phyloP scores from a whole-genome alignment of 2,113 vertebrate species.

The Tetrax tetrax region DNA sequence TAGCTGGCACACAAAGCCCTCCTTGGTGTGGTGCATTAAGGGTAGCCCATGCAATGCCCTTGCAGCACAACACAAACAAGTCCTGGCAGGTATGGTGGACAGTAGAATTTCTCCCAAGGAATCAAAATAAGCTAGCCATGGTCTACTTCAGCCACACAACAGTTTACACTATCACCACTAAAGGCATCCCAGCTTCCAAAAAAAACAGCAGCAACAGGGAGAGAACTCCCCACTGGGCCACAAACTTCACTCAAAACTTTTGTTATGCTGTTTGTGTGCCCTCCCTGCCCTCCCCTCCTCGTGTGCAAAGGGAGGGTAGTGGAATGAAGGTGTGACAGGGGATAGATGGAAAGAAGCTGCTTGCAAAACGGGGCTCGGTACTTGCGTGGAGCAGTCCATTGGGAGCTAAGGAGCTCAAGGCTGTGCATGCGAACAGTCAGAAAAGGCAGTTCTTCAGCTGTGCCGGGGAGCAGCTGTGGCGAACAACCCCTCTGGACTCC shows the following conservation, averaged over 20 bases:
- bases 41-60: not conserved
- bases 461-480: not conserved
- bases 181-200: not conserved
- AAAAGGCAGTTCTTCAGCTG: not conserved
- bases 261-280: not conserved
- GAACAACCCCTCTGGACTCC: not conserved
- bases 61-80: not conserved
- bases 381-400: not conserved
- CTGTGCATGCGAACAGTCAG: accelerated
- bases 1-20: not conserved
- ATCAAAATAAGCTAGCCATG: not conserved
- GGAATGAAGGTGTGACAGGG: not conserved
- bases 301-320: accelerated
- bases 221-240: not conserved
- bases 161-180: not conserved
- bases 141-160: not conserved
- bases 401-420: not conserved
- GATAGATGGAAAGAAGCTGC: not conserved
- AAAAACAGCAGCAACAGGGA: accelerated
- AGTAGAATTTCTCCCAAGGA: not conserved
- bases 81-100: not conserved
- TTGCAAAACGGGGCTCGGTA: not conserved
- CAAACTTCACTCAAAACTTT: not conserved
- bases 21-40: not conserved
- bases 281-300: not conserved